phyloP scores from a whole-genome alignment of 2,797 vertebrate species.

The Rallus crepitans region DNA sequence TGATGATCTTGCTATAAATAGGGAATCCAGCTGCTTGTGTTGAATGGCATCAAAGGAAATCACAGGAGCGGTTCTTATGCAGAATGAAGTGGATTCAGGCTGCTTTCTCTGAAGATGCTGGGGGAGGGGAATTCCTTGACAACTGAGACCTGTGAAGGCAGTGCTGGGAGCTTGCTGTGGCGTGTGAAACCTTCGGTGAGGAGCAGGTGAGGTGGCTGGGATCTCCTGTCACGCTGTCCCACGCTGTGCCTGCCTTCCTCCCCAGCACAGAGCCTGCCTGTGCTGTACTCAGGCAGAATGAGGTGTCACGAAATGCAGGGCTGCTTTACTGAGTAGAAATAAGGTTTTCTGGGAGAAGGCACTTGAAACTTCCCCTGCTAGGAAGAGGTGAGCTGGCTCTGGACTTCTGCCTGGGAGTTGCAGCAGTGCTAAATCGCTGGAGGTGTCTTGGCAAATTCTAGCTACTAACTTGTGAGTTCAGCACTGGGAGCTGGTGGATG shows the following conservation, averaged over 20 bases:
- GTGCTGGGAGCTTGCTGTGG: background rate
- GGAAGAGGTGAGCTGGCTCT: background rate
- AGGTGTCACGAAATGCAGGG: background rate
- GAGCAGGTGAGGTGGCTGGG: background rate
- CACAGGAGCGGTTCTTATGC: background rate
- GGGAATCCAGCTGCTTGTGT: conserved; percentile 56
- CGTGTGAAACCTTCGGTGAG: background rate
- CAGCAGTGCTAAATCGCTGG: background rate
- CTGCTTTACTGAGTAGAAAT: background rate
- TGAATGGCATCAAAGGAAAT: conserved; percentile 68
- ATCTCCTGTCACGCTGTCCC: accelerated
- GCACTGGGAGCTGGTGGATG: accelerated
- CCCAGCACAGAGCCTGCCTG: background rate
- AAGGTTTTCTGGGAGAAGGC: background rate
- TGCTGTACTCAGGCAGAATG: accelerated
- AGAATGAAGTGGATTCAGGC: conserved; percentile 44
- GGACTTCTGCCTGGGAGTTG: background rate
- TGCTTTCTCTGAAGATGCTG: background rate
- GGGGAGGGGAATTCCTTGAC: conserved; percentile 14
- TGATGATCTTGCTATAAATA: conserved; percentile 66
- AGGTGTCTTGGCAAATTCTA: conserved; percentile 23
- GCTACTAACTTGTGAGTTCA: background rate
- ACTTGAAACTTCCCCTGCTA: background rate
- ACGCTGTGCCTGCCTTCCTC: background rate
- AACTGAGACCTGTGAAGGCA: accelerated